Evolutionary conservation across 2,888 invertebrate genomes (phyloP).

Genomic region (Willowsia nigromaculata): DNA sequence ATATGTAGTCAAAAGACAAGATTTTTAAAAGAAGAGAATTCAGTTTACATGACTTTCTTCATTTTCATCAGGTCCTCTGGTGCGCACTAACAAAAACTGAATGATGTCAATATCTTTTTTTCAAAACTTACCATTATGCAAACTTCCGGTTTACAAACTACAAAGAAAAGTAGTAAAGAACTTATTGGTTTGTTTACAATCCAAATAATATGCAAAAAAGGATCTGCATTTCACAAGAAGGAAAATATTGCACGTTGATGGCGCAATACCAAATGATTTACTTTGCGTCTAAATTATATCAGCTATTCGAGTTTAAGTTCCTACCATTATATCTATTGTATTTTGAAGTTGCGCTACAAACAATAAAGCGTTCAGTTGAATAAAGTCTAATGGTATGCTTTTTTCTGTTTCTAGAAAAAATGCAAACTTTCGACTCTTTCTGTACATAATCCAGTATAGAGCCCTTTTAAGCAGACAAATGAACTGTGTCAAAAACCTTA

Average conservation of each 20-base stretch:
- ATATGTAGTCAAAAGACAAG: neutral
- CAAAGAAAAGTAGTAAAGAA: too few species aligned
- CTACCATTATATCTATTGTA: neutral
- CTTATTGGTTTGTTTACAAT: too few species aligned
- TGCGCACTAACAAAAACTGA: conserved; percentile 61
- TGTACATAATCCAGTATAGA: conserved; percentile 75
- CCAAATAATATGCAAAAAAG: too few species aligned
- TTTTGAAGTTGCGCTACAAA: neutral
- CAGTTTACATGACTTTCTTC: neutral
- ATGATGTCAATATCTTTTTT: neutral
- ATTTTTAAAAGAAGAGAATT: neutral
- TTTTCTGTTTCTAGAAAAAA: conserved; percentile 63
- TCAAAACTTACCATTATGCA: neutral
- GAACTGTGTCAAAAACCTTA: conserved; percentile 62
- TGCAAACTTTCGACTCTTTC: conserved; percentile 71
- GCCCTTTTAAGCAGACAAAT: conserved; percentile 75
- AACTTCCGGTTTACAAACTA: neutral
- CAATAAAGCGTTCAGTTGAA: conserved; percentile 43
- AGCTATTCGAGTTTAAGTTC: neutral
- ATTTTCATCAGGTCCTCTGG: conserved; percentile 68
- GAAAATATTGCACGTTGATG: neutral
- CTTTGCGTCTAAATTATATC: conserved; percentile 8
- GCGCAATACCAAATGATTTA: neutral
- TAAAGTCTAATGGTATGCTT: conserved; percentile 69
- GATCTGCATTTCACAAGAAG: neutral